A percentile compares a stretch with the other conserved stretches of the same genome.
Conservation (phyloP, 2,113 vertebrate genomes). For the Suricata suricatta region DNA sequence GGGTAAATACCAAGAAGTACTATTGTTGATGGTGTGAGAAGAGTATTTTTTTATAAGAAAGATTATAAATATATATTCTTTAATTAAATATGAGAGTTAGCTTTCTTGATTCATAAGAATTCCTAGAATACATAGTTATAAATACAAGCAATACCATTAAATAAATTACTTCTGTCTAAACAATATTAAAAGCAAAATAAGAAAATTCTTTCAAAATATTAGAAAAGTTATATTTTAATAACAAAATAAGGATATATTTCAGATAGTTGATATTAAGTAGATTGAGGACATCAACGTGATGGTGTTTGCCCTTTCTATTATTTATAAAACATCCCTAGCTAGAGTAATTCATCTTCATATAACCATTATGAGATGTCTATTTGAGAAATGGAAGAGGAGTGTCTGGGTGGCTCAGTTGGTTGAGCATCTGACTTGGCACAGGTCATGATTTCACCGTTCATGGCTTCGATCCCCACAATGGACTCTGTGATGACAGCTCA, state of each 20-base stretch:
- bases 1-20: background rate
- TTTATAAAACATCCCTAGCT: background rate
- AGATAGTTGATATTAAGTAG: background rate
- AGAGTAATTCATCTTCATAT: background rate
- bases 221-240: background rate
- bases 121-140: background rate
- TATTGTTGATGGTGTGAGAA: background rate
- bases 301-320: background rate
- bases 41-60: background rate
- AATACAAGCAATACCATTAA: background rate
- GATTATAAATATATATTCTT: background rate
- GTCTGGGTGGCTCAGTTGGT: too few species aligned
- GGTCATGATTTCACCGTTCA: too few species aligned
- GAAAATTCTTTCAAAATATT: background rate
- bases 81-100: background rate
- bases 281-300: background rate
- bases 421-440: too few species aligned
- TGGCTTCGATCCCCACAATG: too few species aligned
- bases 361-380: background rate
- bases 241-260: background rate
- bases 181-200: background rate
- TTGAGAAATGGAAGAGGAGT: background rate
- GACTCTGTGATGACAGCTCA: too few species aligned
- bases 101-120: background rate
- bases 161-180: background rate